Evolutionary conservation across 2,797 vertebrate species (phyloP).

Genomic region (Leuciscus waleckii): DNA sequence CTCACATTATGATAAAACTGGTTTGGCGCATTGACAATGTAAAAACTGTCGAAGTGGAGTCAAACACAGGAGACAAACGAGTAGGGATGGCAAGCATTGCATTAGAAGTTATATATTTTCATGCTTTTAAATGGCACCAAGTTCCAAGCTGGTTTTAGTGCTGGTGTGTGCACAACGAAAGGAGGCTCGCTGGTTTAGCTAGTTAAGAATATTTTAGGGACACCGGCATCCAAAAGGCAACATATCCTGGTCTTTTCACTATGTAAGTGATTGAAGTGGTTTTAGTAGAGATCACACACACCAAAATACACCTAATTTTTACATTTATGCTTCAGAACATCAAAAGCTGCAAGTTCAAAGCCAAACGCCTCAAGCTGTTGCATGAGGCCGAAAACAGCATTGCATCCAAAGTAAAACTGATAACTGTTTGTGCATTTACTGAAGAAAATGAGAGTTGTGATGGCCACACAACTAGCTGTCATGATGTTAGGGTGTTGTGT

Average conservation of each 20-base stretch:
- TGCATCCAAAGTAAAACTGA: conserved; percentile 7
- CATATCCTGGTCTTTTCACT: not conserved
- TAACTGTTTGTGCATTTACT: conserved; percentile 1
- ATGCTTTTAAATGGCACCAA: not conserved
- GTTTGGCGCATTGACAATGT: conserved; percentile 6
- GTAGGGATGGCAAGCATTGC: not conserved
- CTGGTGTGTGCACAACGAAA: not conserved
- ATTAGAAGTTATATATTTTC: not conserved
- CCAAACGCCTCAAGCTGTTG: conserved; percentile 13
- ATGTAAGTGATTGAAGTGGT: conserved; percentile 26
- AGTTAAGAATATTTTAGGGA: not conserved
- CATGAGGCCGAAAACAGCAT: not conserved
- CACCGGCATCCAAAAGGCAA: not conserved
- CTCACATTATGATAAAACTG: conserved; percentile 32
- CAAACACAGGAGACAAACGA: not conserved
- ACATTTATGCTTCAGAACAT: conserved; percentile 26
- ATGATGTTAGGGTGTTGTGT: not conserved
- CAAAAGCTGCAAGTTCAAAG: conserved; percentile 40
- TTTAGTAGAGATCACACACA: conserved; percentile 28
- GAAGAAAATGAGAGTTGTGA: not conserved
- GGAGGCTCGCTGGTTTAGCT: not conserved
- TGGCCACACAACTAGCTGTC: not conserved
- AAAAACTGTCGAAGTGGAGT: not conserved
- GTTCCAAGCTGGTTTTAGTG: not conserved
- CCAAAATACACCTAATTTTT: conserved; percentile 16